Evolutionary conservation across 1,140 invertebrate species (phyloP).

Genomic region (Brachionus plicatilis): DNA sequence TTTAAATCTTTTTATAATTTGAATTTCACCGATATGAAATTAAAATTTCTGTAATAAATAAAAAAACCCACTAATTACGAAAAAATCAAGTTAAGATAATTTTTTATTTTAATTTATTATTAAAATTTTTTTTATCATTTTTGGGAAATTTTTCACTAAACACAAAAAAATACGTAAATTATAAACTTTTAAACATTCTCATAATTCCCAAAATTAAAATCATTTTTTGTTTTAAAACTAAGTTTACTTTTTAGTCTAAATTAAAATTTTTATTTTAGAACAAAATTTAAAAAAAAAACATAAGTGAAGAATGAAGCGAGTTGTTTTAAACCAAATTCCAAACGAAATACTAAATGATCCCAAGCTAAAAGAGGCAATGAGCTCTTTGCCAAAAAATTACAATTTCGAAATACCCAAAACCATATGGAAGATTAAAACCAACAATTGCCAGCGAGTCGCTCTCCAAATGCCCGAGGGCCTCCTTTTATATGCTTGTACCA

Average conservation of each 20-base stretch:
- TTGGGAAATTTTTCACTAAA: neutral
- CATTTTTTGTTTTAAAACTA: neutral
- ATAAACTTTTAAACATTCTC: neutral
- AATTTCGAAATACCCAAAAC: conserved; percentile 99
- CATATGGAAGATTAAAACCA: conserved; percentile 83
- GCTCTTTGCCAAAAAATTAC: conserved; percentile 79
- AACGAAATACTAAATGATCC: conserved; percentile 74
- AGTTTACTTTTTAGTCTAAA: neutral
- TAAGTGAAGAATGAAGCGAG: conserved; percentile 15
- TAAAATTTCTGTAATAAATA: neutral
- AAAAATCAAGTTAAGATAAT: neutral
- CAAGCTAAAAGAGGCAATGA: conserved; percentile 65
- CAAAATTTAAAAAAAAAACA: neutral
- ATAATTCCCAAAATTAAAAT: neutral
- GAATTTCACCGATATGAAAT: neutral
- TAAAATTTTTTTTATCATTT: neutral
- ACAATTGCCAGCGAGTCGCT: conserved; percentile 75
- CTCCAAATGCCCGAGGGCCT: conserved; percentile 93
- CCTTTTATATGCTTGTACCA: conserved; percentile 81
- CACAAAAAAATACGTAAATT: neutral
- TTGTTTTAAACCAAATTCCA: conserved; percentile 61
- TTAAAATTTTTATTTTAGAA: neutral
- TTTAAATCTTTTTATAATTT: too few species aligned
- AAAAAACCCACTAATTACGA: neutral
- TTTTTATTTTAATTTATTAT: neutral